A percentile compares a stretch with the other conserved stretches of the same genome.
These are phyloP conservation scores for Clarias fuscus DNA, from an alignment of 2,797 vertebrate genomes.

Conservation along the genomic window DNA sequence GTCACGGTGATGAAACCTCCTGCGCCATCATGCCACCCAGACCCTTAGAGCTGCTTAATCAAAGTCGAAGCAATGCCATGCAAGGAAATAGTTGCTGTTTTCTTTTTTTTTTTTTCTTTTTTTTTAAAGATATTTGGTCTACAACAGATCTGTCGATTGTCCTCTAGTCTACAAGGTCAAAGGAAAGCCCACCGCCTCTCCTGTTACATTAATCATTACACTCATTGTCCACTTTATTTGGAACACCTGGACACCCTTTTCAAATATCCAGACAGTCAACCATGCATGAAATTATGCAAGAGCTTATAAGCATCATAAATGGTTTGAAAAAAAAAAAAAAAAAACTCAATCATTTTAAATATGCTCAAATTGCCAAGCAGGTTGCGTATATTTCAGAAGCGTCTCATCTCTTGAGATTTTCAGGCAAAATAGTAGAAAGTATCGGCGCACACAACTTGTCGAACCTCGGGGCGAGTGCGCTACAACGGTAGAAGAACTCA, in stretches of 20 bases:
- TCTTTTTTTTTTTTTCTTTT: too few relatives aligned
- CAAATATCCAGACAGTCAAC: background rate
- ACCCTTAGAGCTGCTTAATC: background rate
- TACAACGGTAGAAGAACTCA: background rate
- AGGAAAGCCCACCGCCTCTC: too few relatives aligned
- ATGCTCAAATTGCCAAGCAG: background rate
- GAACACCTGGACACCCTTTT: background rate
- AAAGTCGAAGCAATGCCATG: background rate
- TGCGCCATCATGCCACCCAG: background rate
- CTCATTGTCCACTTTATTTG: background rate
- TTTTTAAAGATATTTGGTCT: too few relatives aligned
- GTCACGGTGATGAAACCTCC: background rate
- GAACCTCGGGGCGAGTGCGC: background rate
- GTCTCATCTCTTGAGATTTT: background rate
- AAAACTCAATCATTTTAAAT: too few relatives aligned
- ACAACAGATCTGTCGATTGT: too few relatives aligned
- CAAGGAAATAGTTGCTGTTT: too few relatives aligned
- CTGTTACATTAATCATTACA: background rate
- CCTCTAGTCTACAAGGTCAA: too few relatives aligned
- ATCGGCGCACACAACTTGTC: background rate
- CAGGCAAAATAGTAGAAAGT: background rate
- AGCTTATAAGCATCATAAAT: background rate
- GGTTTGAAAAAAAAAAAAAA: too few relatives aligned
- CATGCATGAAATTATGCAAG: background rate
- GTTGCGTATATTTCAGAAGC: background rate